phyloP scores from a whole-genome alignment of 1,140 invertebrate genomes.

The Drosophila setifemur region DNA sequence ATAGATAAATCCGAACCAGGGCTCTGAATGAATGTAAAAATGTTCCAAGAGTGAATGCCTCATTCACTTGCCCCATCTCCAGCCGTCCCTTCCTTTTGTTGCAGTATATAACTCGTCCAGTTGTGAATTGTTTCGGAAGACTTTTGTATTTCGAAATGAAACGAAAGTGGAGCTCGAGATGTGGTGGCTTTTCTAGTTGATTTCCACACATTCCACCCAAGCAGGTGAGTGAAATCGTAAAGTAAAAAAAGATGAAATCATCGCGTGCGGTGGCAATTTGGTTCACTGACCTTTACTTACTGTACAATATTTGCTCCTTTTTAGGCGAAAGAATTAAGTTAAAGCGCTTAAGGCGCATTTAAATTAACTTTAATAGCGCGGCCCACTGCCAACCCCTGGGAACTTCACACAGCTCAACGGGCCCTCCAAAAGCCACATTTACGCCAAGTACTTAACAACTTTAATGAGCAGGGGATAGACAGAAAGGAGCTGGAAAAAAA shows the following conservation, averaged over 20 bases:
- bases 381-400: slow-evolving; percentile 2
- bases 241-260: slow-evolving; percentile 5
- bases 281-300: slow-evolving; percentile 21
- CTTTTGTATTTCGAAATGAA: slow-evolving; percentile 44
- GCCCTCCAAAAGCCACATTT: slow-evolving; percentile 48
- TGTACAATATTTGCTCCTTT: slow-evolving; percentile 8
- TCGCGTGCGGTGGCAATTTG: not conserved
- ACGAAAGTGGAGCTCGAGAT: slow-evolving; percentile 30
- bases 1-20: not conserved
- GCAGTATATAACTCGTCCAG: slow-evolving; percentile 24
- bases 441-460: slow-evolving; percentile 78
- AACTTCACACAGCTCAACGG: not conserved
- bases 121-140: slow-evolving; percentile 32
- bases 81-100: not conserved
- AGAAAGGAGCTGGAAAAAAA: not conserved
- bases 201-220: not conserved
- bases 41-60: slow-evolving; percentile 27
- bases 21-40: not conserved
- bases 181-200: slow-evolving; percentile 23
- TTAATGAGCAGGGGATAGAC: slow-evolving; percentile 60
- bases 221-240: slow-evolving; percentile 13
- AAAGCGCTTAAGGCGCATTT: slow-evolving; percentile 57
- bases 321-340: slow-evolving; percentile 53
- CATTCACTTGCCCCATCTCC: slow-evolving; percentile 25
- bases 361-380: slow-evolving; percentile 69